Percentiles rank a stretch among this genome's conserved stretches.
Conservation (phyloP, 2,888 invertebrate genomes). For the Steromphala cineraria region DNA sequence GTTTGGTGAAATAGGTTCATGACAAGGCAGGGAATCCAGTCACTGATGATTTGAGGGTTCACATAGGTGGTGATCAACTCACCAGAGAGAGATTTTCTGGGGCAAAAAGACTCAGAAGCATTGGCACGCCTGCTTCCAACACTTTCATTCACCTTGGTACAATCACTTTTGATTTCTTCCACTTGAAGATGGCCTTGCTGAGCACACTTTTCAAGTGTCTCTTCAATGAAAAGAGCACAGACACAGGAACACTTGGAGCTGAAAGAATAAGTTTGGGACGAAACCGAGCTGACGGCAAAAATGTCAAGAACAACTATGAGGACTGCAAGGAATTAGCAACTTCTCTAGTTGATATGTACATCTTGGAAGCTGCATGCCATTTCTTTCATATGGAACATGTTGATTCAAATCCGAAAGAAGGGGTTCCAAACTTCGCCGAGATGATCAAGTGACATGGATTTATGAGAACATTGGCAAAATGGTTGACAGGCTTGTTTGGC, state of each 20-base stretch:
- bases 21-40: not conserved
- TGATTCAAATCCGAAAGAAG: not conserved
- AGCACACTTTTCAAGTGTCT: constrained; percentile 21
- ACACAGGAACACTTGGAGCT: constrained; percentile 29
- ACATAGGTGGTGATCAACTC: constrained; percentile 42
- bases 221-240: constrained; percentile 20
- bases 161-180: constrained; percentile 33
- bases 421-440: not conserved
- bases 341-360: constrained; percentile 24
- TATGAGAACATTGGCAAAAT: constrained; percentile 8
- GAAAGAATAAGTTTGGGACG: constrained; percentile 19
- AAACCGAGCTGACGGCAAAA: constrained; percentile 13
- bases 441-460: not conserved
- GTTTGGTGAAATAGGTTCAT: constrained; percentile 1
- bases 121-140: not conserved
- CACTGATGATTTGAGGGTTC: not conserved
- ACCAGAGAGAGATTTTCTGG: constrained; percentile 39
- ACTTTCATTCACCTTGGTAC: constrained; percentile 25
- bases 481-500: not conserved
- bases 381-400: constrained; percentile 27
- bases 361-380: constrained; percentile 26
- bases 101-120: constrained; percentile 19
- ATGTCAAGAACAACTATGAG: constrained; percentile 26
- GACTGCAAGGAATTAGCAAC: constrained; percentile 26
- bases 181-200: constrained; percentile 32